Base-by-base conservation (phyloP, 30 jellyfish, hydroid and myxozoan species). In the Clytia hemisphaerica region DNA sequence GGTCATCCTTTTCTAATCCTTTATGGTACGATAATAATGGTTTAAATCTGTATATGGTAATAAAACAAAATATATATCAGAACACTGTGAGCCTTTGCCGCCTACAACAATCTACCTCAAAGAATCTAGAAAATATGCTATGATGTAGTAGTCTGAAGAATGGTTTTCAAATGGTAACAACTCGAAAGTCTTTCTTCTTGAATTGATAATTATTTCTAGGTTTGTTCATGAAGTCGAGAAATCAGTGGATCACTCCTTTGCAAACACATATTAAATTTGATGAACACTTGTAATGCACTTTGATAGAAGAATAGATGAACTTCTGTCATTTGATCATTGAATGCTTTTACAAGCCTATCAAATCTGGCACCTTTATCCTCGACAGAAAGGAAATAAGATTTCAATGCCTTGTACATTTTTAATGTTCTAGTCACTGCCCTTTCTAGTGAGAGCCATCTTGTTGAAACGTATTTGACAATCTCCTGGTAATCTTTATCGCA, bases 381-480 rank as follows among this genome's bases (percentile, higher is more conserved):
- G 6, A 9, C 60, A 9, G 72, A 58, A 7, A 14, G 59, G 29
- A 58, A 58, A 22, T 58, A 58, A 29, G 37, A 9, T 29, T 58
- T 58, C 28, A 58, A 29, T 6, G 72, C 9, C 5, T 58, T 21
- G 29, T 58, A 58, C 60, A 9, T 58, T 28, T 58, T 58, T 9
- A 58, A 15, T 58, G 61, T 21, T 16, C 72, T 10, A 6, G 16
- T 29, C 9, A 58, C 59, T 4, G 72, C 60, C 16, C 16, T 21
- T 29, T 58, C 72, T 59, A 58, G 29, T 58, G 37, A 9, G 12
- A 58, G 72, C 72, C 72, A 58, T 22, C 72, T 58, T 15, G 72
- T 58, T 7, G 18, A 9, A n/a, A 58, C 72, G 29, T 58, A 29
- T 30, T 58, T 58, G 9, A 58, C 29, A 9, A 58, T 58, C 22